These are phyloP conservation scores for Solenopsis invicta DNA, from an alignment of 1,140 invertebrate genomes.

Conservation along the genomic window DNA sequence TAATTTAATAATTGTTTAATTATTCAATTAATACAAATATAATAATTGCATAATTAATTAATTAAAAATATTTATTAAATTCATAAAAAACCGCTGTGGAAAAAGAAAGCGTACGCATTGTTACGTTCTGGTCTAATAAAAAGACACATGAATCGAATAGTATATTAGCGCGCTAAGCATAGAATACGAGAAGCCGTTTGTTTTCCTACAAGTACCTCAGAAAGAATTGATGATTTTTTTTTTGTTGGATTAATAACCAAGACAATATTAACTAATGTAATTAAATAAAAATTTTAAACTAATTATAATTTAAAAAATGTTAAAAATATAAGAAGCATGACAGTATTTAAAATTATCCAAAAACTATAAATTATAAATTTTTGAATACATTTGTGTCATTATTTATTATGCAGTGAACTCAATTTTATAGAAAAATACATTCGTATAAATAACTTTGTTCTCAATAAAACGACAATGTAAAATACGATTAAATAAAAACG, in stretches of 20 bases:
- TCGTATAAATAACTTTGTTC: too few species aligned
- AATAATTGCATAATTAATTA: too few species aligned
- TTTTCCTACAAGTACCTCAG: not conserved
- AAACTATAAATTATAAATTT: not conserved
- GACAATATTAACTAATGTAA: not conserved
- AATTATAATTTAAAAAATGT: too few species aligned
- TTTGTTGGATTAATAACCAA: not conserved
- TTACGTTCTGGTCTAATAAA: not conserved
- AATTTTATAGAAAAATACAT: not conserved
- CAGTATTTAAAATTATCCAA: not conserved
- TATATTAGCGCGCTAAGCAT: not conserved
- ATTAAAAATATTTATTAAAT: too few species aligned
- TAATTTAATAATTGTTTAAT: too few species aligned
- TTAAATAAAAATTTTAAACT: not conserved
- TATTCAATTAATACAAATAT: too few species aligned
- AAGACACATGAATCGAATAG: not conserved
- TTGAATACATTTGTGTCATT: not conserved
- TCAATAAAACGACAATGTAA: not conserved
- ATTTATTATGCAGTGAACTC: not conserved
- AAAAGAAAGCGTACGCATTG: too few species aligned
- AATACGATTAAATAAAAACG: constrained; percentile 11
- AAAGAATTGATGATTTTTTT: not conserved
- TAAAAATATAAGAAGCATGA: not conserved
- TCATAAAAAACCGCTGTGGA: too few species aligned
- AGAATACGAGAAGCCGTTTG: not conserved